Percentiles rank a stretch among this genome's conserved stretches.
These are phyloP conservation scores for Hydrocynus forskahlii DNA, from an alignment of 2,797 vertebrate species.

Conservation along the genomic window DNA sequence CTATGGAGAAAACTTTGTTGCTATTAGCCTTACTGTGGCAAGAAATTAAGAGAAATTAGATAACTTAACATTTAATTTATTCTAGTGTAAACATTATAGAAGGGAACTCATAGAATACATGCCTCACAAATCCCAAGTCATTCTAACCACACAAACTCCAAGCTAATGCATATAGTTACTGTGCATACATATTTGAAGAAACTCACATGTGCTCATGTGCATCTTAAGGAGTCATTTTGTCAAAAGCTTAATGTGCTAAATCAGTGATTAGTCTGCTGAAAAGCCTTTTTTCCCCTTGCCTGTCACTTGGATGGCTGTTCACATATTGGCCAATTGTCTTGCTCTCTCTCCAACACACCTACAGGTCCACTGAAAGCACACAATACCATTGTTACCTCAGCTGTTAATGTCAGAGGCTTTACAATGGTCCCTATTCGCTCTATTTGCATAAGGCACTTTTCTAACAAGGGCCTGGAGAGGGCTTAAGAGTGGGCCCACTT, in stretches of 20 bases:
- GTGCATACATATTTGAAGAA: conserved; percentile 40
- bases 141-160: background rate
- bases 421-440: conserved; percentile 78
- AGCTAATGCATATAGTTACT: background rate
- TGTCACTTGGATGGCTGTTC: conserved; percentile 75
- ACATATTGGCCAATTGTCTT: conserved; percentile 76
- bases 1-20: background rate
- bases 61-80: conserved; percentile 1
- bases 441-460: conserved; percentile 88
- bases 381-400: conserved; percentile 77
- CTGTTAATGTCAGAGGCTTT: conserved; percentile 81
- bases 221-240: conserved; percentile 70
- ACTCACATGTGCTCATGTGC: conserved; percentile 64
- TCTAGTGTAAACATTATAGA: background rate
- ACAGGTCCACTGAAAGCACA: conserved; percentile 74
- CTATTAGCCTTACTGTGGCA: background rate
- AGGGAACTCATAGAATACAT: background rate
- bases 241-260: conserved; percentile 62
- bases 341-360: conserved; percentile 76
- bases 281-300: conserved; percentile 68
- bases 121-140: background rate
- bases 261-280: conserved; percentile 68
- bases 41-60: background rate
- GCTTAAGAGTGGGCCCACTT: conserved; percentile 81
- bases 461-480: conserved; percentile 79